A percentile compares a stretch with the other conserved stretches of the same genome.
phyloP scores from a whole-genome alignment of 2,797 vertebrate species.

The Iguana delicatissima region DNA sequence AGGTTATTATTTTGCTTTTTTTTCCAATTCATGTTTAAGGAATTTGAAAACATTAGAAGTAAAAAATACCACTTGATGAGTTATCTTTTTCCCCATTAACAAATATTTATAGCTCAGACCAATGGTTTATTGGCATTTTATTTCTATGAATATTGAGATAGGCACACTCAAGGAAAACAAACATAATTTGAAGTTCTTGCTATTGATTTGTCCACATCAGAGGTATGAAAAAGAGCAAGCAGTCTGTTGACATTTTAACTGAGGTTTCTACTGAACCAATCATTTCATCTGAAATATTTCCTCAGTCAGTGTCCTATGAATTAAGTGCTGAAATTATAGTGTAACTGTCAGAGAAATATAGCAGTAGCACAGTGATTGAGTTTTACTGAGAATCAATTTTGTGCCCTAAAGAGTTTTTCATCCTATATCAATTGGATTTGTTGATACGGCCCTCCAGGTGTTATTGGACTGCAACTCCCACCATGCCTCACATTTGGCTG shows the following conservation, averaged over 20 bases:
- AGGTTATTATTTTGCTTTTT: background rate
- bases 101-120: background rate
- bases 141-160: conserved; percentile 50
- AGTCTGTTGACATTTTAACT: conserved; percentile 63
- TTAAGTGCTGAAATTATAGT: conserved; percentile 48
- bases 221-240: conserved; percentile 51
- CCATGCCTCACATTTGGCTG: too few relatives aligned
- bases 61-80: background rate
- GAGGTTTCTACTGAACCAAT: conserved; percentile 50
- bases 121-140: conserved; percentile 28
- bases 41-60: background rate
- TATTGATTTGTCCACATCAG: conserved; percentile 61
- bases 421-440: background rate
- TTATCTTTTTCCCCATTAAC: background rate
- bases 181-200: conserved; percentile 37
- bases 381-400: background rate
- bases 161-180: conserved; percentile 49
- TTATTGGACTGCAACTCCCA: too few relatives aligned
- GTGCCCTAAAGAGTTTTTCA: background rate
- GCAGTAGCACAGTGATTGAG: conserved; percentile 37
- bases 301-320: background rate
- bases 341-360: conserved; percentile 49
- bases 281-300: conserved; percentile 38
- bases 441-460: too few relatives aligned
- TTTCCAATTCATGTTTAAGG: background rate